Evolutionary conservation across 2,797 vertebrate species (phyloP), one percentile per base, ranked within the genome.

Genomic region (Sebastes hopkinsi): DNA sequence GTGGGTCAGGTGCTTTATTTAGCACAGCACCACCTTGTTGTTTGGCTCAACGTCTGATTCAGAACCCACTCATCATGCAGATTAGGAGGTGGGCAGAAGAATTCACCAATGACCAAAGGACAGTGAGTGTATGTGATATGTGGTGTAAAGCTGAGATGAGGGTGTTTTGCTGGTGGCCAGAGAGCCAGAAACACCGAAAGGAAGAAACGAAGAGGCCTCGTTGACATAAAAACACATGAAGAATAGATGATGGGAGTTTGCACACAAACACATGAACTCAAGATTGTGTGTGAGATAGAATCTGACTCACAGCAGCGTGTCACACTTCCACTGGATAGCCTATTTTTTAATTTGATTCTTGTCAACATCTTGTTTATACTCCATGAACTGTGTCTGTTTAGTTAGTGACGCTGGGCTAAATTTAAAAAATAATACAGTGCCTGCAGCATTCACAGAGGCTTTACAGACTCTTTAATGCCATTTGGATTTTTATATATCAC

Each of bases 1-100:
- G n/a, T 65, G 58, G 73, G 69, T 77, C 81, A 52, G 42, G 29
- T 16, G 80, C 69, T 75, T 72, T 69, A 76, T 87, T 81, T 85
- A 92, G 79, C 62, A 27, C 80, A 54, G 9, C 71, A 55, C 82
- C 80, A 79, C 83, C 78, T 36, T 81, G 80, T 83, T 85, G 77
- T 82, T 82, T 79, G 30, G 30, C 69, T 85, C 18, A 2, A 0
- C 1, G 14, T 61, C 75, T 83, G 75, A 85, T 76, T 84, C 77
- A 82, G 34, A 75, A 42, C 46, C n/a, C 23, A 0, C 20, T 83
- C 22, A 83, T 78, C n/a, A 8, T 11, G 29, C 52, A 71, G 56
- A 77, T 83, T 73, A 79, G n/a, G 18, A 59, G 7, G 81, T 46
- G 29, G 69, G 52, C 25, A 67, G 29, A 16, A 59, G 7, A 38